Percentiles rank a stretch among this genome's conserved stretches.
Conservation (phyloP, 1,140 invertebrate genomes). For the Helicoverpa armigera region DNA sequence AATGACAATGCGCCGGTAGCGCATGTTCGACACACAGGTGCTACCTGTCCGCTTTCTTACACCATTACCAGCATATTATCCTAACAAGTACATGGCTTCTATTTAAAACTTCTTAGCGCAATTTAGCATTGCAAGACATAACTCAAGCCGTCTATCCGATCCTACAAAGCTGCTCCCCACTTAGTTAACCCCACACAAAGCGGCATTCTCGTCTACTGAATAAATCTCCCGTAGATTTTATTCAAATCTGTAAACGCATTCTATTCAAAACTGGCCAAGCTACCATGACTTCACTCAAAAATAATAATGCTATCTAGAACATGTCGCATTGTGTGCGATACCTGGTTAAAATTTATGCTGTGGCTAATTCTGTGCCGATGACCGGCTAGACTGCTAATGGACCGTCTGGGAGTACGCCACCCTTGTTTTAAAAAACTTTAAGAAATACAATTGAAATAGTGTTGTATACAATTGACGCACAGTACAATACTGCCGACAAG, state of each 20-base stretch:
- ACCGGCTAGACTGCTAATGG: conserved; percentile 40
- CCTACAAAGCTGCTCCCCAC: conserved; percentile 8
- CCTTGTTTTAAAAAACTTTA: conserved; percentile 61
- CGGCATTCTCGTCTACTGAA: conserved; percentile 14
- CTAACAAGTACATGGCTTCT: conserved; percentile 12
- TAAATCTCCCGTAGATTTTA: conserved; percentile 32
- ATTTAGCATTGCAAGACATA: background rate
- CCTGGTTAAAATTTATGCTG: conserved; percentile 46
- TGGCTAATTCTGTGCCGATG: conserved; percentile 45
- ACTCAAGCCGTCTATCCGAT: background rate
- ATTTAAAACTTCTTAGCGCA: background rate
- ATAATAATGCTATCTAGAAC: conserved; percentile 44
- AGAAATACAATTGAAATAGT: conserved; percentile 57
- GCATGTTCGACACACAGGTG: conserved; percentile 13
- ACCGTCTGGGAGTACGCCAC: conserved; percentile 51
- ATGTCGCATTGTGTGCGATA: conserved; percentile 43
- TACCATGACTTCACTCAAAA: conserved; percentile 40
- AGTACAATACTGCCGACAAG: conserved; percentile 79
- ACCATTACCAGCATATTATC: conserved; percentile 35
- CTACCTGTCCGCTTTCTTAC: conserved; percentile 4
- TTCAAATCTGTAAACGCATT: conserved; percentile 37
- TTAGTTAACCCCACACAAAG: conserved; percentile 32
- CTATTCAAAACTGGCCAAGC: conserved; percentile 30
- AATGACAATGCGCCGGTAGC: background rate
- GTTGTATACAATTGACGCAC: conserved; percentile 57